Evolutionary conservation across 2,113 vertebrate species (phyloP), one percentile per base, ranked within the genome.

Genomic region (Scomber japonicus): DNA sequence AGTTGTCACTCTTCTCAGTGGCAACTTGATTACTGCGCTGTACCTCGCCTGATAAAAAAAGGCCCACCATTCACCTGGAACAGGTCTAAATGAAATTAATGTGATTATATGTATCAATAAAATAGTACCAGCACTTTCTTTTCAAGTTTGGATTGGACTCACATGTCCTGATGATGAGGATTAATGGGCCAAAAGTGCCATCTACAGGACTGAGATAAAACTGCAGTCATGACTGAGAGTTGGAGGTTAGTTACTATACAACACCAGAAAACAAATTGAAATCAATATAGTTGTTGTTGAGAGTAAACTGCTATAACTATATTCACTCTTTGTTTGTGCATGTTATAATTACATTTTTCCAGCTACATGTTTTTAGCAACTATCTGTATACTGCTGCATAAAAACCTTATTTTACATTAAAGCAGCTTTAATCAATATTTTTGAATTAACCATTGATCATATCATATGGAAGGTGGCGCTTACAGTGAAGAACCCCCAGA

Each of bases 1-100:
- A 89, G 88, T 89, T 61, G 80, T 82, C 77, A 70, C 83, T 90
- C 82, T 86, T 85, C 84, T 71, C 92, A 85, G 88, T 76, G 2
- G 86, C 31, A 63, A 80, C 80, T 86, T 84, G 73, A 92, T 93
- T 84, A 83, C 66, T 16, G 72, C 45, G 2, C 56, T 59, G 19
- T 50, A 50, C 77, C 57, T 82, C 35, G 50, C 59, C 82, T 87
- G 77, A 84, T 78, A 68, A 85, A 27, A 24, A 27, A 80, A 76
- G 59, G 17, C 21, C 69, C 70, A 31, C 54, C 69, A 55, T 65
- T 83, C 80, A 93, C 85, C 86, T 91, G 86, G 65, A 85, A 82
- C 65, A 64, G 64, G 48, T 40, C 56, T 78, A 71, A 35, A 4
- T 30, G 35, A 83, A 79, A 82, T 48, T 1, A 48, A 80, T 80